Evolutionary conservation across 1,140 invertebrate genomes (phyloP), one percentile per base, ranked within the genome.

Genomic region (Drosophila repletoides): DNA sequence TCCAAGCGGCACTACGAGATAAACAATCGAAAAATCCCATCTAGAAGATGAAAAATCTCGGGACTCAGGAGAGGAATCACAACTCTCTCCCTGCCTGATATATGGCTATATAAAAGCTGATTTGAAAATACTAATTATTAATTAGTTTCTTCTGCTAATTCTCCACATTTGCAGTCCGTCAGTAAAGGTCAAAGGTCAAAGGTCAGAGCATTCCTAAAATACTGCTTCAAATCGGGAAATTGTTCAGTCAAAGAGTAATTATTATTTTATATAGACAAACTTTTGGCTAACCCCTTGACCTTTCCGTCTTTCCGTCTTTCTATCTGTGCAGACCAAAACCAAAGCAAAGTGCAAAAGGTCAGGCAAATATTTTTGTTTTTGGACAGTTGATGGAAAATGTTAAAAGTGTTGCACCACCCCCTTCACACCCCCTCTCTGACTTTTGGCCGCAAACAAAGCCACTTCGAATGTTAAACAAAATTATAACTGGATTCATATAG

Each of bases 391-490:
- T 51, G 63, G 63, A 29, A 66, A 51, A 51, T 55, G 63, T 51
- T 66, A 41, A 58, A 65, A 65, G 61, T 65, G 53, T 59, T 59
- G 26, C 33, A 14, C 4, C 3, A 10, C 7, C 3, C 26, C 48
- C n/a, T 26, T 24, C 46, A 14, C n/a, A 3, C 22, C n/a, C 12
- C 10, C 38, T 19, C 9, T 24, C 17, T 14, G 2, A 9, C 17
- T 9, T 5, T 9, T 43, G 52, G 51, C 49, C 34, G 17, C 61
- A 76, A 81, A 66, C 64, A 77, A 77, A 84, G 74, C 65, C 77
- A 84, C 79, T 84, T 83, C 58, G 72, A 77, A 83, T 84, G 77
- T 83, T 84, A 83, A 84, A 83, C 79, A 84, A 84, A 84, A 83
- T 84, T 84, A 83, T 83, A 84, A 71, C 64, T 63, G 73, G 64